Percentiles rank a stretch among this genome's conserved stretches.
Conservation (phyloP, 2,113 vertebrate genomes). For the Neoarius graeffei region DNA sequence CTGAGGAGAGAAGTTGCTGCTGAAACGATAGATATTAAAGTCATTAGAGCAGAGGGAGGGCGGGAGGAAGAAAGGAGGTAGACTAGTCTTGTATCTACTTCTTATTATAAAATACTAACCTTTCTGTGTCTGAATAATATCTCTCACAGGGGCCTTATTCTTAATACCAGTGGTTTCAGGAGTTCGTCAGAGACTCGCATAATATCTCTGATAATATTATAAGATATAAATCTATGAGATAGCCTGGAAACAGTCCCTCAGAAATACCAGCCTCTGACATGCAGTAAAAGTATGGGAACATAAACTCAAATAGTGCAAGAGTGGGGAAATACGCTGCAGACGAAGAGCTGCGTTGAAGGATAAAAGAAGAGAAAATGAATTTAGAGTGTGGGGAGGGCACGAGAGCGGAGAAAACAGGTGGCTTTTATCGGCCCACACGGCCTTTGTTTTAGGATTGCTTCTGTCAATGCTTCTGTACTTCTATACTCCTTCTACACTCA, state of each 20-base stretch:
- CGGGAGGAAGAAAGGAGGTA: conserved; percentile 9
- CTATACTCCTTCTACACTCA: conserved; percentile 43
- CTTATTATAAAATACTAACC: conserved; percentile 43
- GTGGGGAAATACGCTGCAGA: conserved; percentile 26
- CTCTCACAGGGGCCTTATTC: conserved; percentile 12
- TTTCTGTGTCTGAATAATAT: conserved; percentile 39
- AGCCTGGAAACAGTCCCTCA: conserved; percentile 22
- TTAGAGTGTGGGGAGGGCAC: conserved; percentile 34
- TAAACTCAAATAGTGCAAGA: conserved; percentile 35
- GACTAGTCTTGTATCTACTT: conserved; percentile 26
- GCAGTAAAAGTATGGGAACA: conserved; percentile 20
- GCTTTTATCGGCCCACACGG: conserved; percentile 53
- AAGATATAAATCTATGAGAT: conserved; percentile 38
- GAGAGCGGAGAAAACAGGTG: conserved; percentile 25
- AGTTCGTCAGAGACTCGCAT: conserved; percentile 24
- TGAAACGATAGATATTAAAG: conserved; percentile 50
- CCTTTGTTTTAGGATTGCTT: conserved; percentile 39
- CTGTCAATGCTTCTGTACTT: background rate
- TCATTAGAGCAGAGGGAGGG: conserved; percentile 40
- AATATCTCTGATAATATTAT: conserved; percentile 32
- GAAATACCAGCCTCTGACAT: conserved; percentile 41
- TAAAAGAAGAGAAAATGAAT: conserved; percentile 49
- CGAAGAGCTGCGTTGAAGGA: conserved; percentile 28
- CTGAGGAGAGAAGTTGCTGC: conserved; percentile 43
- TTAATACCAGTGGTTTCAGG: conserved; percentile 17